phyloP scores from a whole-genome alignment of 1,140 invertebrate species.

The Drosophila orosa region DNA sequence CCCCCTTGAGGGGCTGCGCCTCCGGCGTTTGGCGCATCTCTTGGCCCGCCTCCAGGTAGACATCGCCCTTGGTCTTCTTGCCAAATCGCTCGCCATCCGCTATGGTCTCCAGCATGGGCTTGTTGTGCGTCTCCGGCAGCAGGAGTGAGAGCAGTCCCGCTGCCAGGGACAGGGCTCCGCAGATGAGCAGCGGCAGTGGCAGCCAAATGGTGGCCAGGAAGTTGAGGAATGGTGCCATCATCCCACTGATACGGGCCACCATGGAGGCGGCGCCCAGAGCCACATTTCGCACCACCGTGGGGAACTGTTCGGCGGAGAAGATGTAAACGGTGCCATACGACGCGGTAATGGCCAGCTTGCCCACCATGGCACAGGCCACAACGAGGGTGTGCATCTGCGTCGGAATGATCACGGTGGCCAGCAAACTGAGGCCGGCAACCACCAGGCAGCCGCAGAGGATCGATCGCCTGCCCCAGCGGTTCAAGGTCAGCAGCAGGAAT shows the following conservation, averaged over 20 bases:
- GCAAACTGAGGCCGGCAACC: conserved; percentile 87
- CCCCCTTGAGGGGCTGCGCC: conserved; percentile 58
- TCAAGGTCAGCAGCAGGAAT: conserved; percentile 89
- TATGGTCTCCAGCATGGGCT: conserved; percentile 90
- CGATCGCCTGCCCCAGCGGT: conserved; percentile 89
- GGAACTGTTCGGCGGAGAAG: conserved; percentile 93
- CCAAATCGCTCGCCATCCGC: conserved; percentile 90
- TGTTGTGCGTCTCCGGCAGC: conserved; percentile 91
- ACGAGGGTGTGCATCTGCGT: conserved; percentile 86
- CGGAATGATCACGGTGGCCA: conserved; percentile 87
- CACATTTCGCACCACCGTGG: conserved; percentile 92
- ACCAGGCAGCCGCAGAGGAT: conserved; percentile 90
- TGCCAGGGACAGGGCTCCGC: conserved; percentile 87
- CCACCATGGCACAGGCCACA: conserved; percentile 90
- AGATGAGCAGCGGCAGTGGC: conserved; percentile 90
- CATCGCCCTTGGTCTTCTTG: conserved; percentile 49
- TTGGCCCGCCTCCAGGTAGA: conserved; percentile 62
- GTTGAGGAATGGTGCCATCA: conserved; percentile 90
- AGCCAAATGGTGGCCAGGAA: conserved; percentile 87
- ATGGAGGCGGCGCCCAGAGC: conserved; percentile 91
- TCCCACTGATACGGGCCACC: conserved; percentile 90
- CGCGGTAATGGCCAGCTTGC: conserved; percentile 92
- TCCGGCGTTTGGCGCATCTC: conserved; percentile 47
- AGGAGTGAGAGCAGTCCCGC: conserved; percentile 88
- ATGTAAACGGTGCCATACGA: conserved; percentile 93